Percentiles rank a stretch among this genome's conserved stretches.
Evolutionary conservation across 2,113 vertebrate species (phyloP).

Genomic region (Nothocercus julius): DNA sequence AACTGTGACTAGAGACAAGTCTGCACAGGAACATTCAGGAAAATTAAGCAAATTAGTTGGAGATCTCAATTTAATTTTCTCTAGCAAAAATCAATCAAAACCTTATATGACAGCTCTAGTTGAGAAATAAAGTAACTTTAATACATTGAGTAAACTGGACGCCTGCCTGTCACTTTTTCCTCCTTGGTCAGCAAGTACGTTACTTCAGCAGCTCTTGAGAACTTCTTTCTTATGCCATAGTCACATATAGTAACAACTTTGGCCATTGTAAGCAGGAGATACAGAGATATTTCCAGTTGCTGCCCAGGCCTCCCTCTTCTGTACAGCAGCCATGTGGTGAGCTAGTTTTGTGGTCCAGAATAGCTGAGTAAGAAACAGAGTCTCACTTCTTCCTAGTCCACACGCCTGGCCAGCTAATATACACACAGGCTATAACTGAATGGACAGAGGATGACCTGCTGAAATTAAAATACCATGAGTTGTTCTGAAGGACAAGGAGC

Average conservation of each 20-base stretch:
- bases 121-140: neutral
- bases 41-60: constrained; percentile 36
- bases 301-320: neutral
- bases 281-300: neutral
- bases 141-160: neutral
- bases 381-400: neutral
- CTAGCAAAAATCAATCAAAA: constrained; percentile 14
- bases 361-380: neutral
- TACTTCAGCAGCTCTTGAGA: neutral
- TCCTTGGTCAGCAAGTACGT: neutral
- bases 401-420: neutral
- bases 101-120: neutral
- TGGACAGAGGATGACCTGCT: neutral
- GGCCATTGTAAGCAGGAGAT: neutral
- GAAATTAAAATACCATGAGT: neutral
- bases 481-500: neutral
- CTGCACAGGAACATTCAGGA: constrained; percentile 28
- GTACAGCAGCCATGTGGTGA: neutral
- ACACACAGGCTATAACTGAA: neutral
- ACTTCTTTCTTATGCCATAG: neutral
- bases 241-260: neutral
- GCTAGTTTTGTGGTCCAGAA: neutral
- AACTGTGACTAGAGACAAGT: constrained; percentile 44
- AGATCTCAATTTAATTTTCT: constrained; percentile 28
- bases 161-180: neutral